Evolutionary conservation across 2,797 vertebrate species (phyloP), one percentile per base, ranked within the genome.

Genomic region (Gallirallus australis): DNA sequence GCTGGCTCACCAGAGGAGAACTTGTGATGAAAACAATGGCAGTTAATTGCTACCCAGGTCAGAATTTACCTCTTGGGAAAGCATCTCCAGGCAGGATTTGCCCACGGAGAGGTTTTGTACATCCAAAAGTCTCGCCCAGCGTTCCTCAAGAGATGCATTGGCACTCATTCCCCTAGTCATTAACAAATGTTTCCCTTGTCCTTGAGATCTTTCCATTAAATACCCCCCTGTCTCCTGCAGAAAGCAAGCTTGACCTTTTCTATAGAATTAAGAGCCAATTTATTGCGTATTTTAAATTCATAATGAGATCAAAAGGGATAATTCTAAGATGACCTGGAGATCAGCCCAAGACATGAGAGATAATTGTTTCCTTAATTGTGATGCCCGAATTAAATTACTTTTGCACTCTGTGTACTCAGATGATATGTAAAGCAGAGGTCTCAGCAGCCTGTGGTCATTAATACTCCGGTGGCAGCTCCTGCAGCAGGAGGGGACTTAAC

Each of bases 351-450:
- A 96, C 96, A 94, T 1, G 77, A 20, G 66, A 89, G 77, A 82
- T 80, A 96, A 97, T 96, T 94, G 91, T 96, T 94, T 85, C 96
- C 89, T 68, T 96, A 94, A 94, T 94, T 94, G 88, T 70, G 7
- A 59, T 19, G n/a, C 86, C 82, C 64, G 93, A 84, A 96, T 95
- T 89, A 35, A 96, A 97, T 96, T 56, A 54, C 57, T 45, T 27
- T 31, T 54, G 73, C 92, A 35, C 76, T 8, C 72, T 47, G 42
- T 82, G 82, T 56, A 78, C 76, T 33, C 56, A 60, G 77, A 31
- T 5, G 69, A 50, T 70, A 30, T 18, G 65, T 7, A 15, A 73
- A 68, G 21, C 0, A 5, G 68, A 65, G 88, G 63, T 64, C 66
- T 12, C 31, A 24, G 59, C 89, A 64, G 94, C 47, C 82, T 1